Percentiles rank a stretch among this genome's conserved stretches.
phyloP scores from a whole-genome alignment of 2,888 invertebrate species.

The Epinotia demarniana region DNA sequence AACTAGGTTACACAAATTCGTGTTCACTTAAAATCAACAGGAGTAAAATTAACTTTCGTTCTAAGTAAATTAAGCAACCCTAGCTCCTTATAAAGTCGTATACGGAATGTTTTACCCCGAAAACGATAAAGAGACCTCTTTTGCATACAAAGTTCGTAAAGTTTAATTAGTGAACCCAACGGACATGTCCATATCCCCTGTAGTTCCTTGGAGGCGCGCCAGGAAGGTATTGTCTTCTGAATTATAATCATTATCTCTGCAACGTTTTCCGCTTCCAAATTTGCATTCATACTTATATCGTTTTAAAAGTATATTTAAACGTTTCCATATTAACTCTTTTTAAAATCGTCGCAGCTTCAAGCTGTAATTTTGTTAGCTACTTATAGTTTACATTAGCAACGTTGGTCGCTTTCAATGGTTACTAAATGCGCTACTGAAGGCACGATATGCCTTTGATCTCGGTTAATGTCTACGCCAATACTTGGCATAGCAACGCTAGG shows the following conservation, averaged over 20 bases:
- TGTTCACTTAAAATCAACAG: constrained; percentile 27
- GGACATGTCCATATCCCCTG: constrained; percentile 51
- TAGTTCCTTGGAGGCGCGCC: constrained; percentile 24
- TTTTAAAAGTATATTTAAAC: background rate
- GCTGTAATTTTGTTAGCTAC: background rate
- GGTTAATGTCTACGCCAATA: too few species aligned
- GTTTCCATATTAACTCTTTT: background rate
- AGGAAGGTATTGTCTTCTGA: constrained; percentile 32
- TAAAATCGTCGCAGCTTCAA: background rate
- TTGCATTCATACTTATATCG: background rate
- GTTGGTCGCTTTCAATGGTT: too few species aligned
- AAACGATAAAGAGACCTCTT: constrained; percentile 69
- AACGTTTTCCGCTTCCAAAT: constrained; percentile 8
- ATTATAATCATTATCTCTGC: constrained; percentile 25
- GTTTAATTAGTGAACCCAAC: constrained; percentile 66
- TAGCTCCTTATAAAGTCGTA: constrained; percentile 64
- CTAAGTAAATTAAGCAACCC: constrained; percentile 55
- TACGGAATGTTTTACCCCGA: constrained; percentile 68
- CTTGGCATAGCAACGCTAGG: too few species aligned
- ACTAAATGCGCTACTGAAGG: too few species aligned
- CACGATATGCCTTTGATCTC: too few species aligned
- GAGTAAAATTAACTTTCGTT: constrained; percentile 54
- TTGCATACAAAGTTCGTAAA: constrained; percentile 71
- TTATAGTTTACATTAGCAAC: too few species aligned
- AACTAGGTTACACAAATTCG: background rate